Base-by-base conservation (phyloP, 35 echinoderm and acorn worm genomes). In the Strongylocentrotus purpuratus region DNA sequence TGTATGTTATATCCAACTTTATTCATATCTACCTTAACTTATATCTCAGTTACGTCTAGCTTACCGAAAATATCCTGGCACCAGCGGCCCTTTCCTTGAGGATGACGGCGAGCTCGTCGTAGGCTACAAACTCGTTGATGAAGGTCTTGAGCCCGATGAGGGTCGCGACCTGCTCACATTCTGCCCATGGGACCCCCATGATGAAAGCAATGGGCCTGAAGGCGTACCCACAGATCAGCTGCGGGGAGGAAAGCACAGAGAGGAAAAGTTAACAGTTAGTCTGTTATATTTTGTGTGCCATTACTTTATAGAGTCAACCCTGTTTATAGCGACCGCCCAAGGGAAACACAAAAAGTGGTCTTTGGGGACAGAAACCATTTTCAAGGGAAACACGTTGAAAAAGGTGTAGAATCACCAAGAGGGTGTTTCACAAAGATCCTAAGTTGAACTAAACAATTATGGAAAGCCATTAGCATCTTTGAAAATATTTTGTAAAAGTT, bases 191-290 rank as follows among this genome's bases (percentile, higher is more conserved):
- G 2, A 96, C 95, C 9, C 97, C 97, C 95, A 98, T 98, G 45
- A 96, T 47, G 60, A 95, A 98, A 25, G 97, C 97, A 31, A 98
- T 22, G 12, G 97, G 97, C 91, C 94, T 94, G 86, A 98, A 98
- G 13, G 96, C 97, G 89, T 98, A 98, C 1, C 96, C 97, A 52
- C 97, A 98, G 45, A 98, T 97, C 10, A 97, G 94, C 97, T 98
- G 58, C 14, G 88, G 50, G 50, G 50, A 78, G 65, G 20, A n/a
- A 78, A n/a, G 25, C 4, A 25, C 28, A 78, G 65, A 78, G 0
- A 78, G 22, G 28, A 78, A 78, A 78, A 78, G 22, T 4, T 78
- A 0, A 17, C 13, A 70, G n/a, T n/a, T n/a, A n/a, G 25, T 70
- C 61, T 17, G 17, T 70, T 28, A 28, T 28, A 22, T 28, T n/a